Conservation (phyloP, 2,888 invertebrate species). For the Volucella zonaria region DNA sequence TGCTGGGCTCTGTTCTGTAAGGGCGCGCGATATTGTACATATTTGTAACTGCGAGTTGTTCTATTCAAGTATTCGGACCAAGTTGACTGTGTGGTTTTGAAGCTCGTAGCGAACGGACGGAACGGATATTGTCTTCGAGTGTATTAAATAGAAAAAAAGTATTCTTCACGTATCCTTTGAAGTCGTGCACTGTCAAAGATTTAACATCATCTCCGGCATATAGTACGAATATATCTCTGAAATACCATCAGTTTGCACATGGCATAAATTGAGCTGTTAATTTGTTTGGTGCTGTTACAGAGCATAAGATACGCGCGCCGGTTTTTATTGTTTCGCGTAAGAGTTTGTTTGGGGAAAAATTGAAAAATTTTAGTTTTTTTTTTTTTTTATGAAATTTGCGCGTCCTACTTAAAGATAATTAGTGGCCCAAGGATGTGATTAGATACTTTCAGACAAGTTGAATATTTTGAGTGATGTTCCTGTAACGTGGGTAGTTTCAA, state of each 20-base stretch:
- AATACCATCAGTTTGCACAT: slow-evolving; percentile 44
- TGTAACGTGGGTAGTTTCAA: slow-evolving; percentile 37
- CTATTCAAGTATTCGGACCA: slow-evolving; percentile 27
- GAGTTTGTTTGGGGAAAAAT: neutral
- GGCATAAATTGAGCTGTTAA: slow-evolving; percentile 45
- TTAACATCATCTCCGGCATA: slow-evolving; percentile 28
- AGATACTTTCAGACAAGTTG: slow-evolving; percentile 54
- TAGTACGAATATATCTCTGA: slow-evolving; percentile 16
- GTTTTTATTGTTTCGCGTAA: slow-evolving; percentile 32
- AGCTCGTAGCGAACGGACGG: neutral
- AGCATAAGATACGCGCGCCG: slow-evolving; percentile 5
- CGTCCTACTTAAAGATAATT: slow-evolving; percentile 48
- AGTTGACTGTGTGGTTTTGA: slow-evolving; percentile 41
- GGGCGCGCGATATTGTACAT: slow-evolving; percentile 38
- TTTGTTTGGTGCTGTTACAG: slow-evolving; percentile 27
- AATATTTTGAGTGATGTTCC: slow-evolving; percentile 51
- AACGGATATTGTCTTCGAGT: slow-evolving; percentile 12
- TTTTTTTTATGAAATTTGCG: slow-evolving; percentile 13
- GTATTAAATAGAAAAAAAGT: neutral
- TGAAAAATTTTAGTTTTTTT: neutral
- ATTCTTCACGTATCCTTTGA: slow-evolving; percentile 12
- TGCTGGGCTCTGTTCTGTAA: slow-evolving; percentile 64
- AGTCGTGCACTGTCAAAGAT: slow-evolving; percentile 30
- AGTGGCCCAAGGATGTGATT: slow-evolving; percentile 65
- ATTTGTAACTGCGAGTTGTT: slow-evolving; percentile 36